Base-by-base conservation (phyloP, 2,888 invertebrate species). In the Sarcophaga variegata region DNA sequence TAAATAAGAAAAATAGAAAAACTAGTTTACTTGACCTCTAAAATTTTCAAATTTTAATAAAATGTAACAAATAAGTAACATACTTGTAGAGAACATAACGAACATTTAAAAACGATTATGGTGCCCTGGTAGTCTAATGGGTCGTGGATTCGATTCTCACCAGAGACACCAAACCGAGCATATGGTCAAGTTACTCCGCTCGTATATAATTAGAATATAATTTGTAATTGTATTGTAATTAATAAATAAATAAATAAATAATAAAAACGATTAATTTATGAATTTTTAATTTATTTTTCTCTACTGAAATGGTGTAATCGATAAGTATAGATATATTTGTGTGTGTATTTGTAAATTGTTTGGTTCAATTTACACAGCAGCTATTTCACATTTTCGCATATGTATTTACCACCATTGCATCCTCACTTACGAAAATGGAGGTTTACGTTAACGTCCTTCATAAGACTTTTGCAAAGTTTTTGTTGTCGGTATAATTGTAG, bases 361-460 rank as follows among this genome's bases (percentile, higher is more conserved):
- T 54, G 12, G 54, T 17, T 54, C 45, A 75, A 49, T 47, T 49
- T 20, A 47, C 49, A 60, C 8, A n/a, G 54, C 54, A 54, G 17
- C 54, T 17, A 12, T 14, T 54, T 54, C 17, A 54, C 5, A 54
- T 54, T 54, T 54, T 12, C 17, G 54, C 12, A 0, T 63, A 12
- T 54, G 22, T 17, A n/a, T 64, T 45, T 20, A 45, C 22, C 22
- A 37, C 4, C 64, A 64, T 64, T 54, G 54, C 17, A 54, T 54
- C 14, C 10, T 17, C 17, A 14, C 54, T 14, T 54, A 64, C 2
- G 22, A 49, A 74, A 45, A 60, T 67, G 22, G 3, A 62, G n/a
- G 10, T 62, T 22, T 45, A 11, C 66, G 37, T 75, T 63, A 80
- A 78, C n/a, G 85, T 82, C 88, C 88, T 88, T 88, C 84, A 79